Percentiles rank a stretch among this genome's conserved stretches.
Evolutionary conservation across 2,113 vertebrate species (phyloP).

Genomic region (Solea solea): DNA sequence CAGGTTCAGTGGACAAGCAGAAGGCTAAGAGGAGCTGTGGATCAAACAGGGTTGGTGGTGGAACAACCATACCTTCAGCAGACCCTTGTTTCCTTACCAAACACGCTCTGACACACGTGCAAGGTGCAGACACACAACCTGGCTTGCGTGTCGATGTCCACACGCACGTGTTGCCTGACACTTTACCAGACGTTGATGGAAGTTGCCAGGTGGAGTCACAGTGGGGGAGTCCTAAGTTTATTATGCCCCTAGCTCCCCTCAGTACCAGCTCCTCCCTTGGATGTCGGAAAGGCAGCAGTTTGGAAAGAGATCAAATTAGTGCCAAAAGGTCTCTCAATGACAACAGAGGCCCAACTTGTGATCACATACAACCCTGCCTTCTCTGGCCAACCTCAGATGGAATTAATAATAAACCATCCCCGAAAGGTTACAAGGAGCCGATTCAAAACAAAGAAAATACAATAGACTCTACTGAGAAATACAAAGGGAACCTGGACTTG

Average conservation of each 20-base stretch:
- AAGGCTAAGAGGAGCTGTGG: conserved; percentile 32
- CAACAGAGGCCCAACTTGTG: conserved; percentile 37
- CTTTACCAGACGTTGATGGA: conserved; percentile 38
- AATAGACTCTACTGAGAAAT: conserved; percentile 15
- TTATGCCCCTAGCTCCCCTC: conserved; percentile 72
- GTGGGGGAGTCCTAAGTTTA: conserved; percentile 51
- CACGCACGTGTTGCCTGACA: conserved; percentile 27
- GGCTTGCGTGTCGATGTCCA: conserved; percentile 8
- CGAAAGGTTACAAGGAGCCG: conserved; percentile 26
- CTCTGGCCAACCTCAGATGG: conserved; percentile 29
- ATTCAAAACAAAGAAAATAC: conserved; percentile 38
- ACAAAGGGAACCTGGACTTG: conserved; percentile 20
- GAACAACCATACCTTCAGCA: conserved; percentile 5
- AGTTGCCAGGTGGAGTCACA: conserved; percentile 34
- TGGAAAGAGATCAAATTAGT: conserved; percentile 56
- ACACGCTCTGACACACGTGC: conserved; percentile 6
- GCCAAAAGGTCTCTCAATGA: conserved; percentile 45
- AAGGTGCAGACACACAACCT: conserved; percentile 32
- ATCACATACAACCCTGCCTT: conserved; percentile 24
- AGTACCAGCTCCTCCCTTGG: conserved; percentile 38
- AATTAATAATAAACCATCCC: conserved; percentile 30
- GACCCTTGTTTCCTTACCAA: neutral
- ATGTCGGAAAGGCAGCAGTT: conserved; percentile 34
- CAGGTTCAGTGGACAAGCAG: conserved; percentile 7
- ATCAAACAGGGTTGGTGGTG: conserved; percentile 11